Evolutionary conservation across 2,797 vertebrate genomes (phyloP), one percentile per base, ranked within the genome.

Genomic region (Chromis chromis): DNA sequence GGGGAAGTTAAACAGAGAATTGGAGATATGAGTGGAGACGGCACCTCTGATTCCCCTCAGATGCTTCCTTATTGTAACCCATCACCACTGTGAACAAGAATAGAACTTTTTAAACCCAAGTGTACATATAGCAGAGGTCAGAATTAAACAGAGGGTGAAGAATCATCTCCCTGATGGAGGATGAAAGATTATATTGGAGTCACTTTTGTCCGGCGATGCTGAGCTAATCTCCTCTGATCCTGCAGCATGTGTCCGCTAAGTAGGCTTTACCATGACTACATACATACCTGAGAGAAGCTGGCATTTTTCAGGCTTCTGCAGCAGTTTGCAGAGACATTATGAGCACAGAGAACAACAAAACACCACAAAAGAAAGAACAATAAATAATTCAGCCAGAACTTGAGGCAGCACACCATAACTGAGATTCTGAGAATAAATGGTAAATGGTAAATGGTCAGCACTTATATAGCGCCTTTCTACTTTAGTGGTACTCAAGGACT

Each of bases 301-400:
- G 48, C 28, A 31, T 33, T 22, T 44, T 58, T 31, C 2, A 9
- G 4, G 19, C 50, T 19, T 46, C 60, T 27, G 19, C n/a, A 24
- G 39, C 62, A 57, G 55, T 50, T 63, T 1, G 21, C 42, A 63
- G 74, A 65, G 25, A 76, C 61, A 53, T 42, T 60, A 28, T 19
- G 17, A 54, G 24, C 65, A 39, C 5, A 2, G 10, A 69, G 25
- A 74, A 44, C 21, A 62, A 31, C 19, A 33, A 68, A 79, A 74
- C 58, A 54, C 46, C 77, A 54, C 53, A 68, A 70, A 58, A 48
- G 25, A 12, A 28, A 42, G 36, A 9, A 57, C 0, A 7, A 66
- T 81, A 52, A 81, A 86, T 84, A 58, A 78, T 86, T 82, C 76
- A 84, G 59, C 16, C 60, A 44, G 54, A 54, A 55, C 36, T 53